These are phyloP conservation scores for Drosophila meridiana DNA, from an alignment of 2,888 invertebrate genomes.

Conservation along the genomic window DNA sequence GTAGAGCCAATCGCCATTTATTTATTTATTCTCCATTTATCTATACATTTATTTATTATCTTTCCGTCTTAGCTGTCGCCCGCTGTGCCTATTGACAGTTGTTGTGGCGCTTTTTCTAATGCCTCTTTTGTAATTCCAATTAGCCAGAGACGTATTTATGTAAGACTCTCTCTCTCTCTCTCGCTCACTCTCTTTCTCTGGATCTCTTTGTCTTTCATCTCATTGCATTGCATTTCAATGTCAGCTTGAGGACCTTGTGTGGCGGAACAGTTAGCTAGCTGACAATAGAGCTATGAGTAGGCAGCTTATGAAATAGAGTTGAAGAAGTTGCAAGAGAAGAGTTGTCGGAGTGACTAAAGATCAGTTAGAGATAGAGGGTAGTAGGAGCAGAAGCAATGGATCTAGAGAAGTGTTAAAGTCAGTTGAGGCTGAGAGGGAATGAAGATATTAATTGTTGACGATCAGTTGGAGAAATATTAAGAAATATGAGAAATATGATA, in stretches of 20 bases:
- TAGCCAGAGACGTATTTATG: constrained; percentile 68
- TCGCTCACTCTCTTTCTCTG: constrained; percentile 10
- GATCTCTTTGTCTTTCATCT: constrained; percentile 8
- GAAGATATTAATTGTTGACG: not conserved
- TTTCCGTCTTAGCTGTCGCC: constrained; percentile 44
- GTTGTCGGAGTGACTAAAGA: not conserved
- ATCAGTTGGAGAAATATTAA: not conserved
- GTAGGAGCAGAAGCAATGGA: not conserved
- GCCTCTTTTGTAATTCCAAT: constrained; percentile 78
- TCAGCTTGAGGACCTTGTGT: constrained; percentile 25
- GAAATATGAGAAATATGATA: not conserved
- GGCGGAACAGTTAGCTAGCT: not conserved
- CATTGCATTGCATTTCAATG: constrained; percentile 64
- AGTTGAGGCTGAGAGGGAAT: not conserved
- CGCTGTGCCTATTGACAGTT: constrained; percentile 59
- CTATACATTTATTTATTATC: constrained; percentile 79
- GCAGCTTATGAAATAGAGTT: too few relatives aligned
- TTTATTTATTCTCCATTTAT: constrained; percentile 80
- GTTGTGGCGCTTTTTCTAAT: constrained; percentile 71
- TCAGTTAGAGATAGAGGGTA: not conserved
- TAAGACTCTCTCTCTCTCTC: constrained; percentile 23
- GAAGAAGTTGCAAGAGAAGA: not conserved
- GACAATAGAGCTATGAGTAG: constrained; percentile 4
- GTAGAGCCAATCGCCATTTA: constrained; percentile 75
- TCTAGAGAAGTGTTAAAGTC: not conserved